Base-by-base conservation (phyloP, 1,140 invertebrate species). In the Drosophila equinoxialis region DNA sequence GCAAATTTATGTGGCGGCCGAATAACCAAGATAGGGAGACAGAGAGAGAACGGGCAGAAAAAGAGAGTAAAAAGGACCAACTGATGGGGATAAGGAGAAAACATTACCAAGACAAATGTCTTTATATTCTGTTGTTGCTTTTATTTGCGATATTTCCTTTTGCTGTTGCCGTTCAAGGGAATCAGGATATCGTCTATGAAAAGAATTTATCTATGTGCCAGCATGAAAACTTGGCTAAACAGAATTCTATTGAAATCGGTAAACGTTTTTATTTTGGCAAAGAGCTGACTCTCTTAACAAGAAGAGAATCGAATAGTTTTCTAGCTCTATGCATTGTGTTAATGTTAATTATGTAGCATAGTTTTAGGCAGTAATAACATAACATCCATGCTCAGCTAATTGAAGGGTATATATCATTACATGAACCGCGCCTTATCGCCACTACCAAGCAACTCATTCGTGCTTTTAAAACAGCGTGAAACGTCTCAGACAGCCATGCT, bases 1-100 rank as follows among this genome's bases (percentile, higher is more conserved):
- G 60, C 81, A 85, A 78, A 85, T 78, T 79, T 85, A 85, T 85
- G 81, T 71, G 67, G 59, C 20, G 42, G 69, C 37, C 33, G 45
- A 51, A 45, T 39, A 59, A 41, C 30, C 41, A 41, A 51, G 30
- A 6, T 5, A 6, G 6, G 6, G 30, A 30, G 6, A 30, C 5
- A 30, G 30, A 30, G 30, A 30, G 26, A 26, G 30, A 30, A 26
- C 23, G 30, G 1, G 1, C 6, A 6, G 30, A 3, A 30, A 30
- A 30, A 30, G 6, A 30, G 30, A 30, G 30, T 6, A 30, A 59
- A 17, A 57, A 37, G 30, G 23, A 61, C n/a, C 14, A 62, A 57
- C 30, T 8, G 26, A 33, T 14, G 41, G 59, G 23, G 20, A 63
- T 55, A 23, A 13, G 17, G 13, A 23, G 17, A 14, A 23, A 48